A percentile compares a stretch with the other conserved stretches of the same genome.
These are phyloP conservation scores for Alentia gelatinosa DNA, from an alignment of 2,888 invertebrate genomes.

Conservation along the genomic window DNA sequence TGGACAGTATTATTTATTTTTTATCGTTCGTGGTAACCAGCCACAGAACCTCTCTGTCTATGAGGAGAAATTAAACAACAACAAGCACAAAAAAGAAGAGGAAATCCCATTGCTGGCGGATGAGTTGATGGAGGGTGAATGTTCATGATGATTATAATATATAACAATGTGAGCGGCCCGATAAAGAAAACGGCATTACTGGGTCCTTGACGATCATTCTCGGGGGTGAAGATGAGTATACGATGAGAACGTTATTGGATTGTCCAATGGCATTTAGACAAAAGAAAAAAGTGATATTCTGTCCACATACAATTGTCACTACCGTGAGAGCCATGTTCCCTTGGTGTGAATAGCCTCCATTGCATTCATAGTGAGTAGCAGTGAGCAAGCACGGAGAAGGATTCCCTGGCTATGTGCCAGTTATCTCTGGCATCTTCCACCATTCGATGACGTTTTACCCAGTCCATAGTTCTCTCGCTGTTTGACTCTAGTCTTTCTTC, in stretches of 20 bases:
- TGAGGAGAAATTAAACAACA: not conserved
- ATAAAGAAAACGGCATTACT: too few relatives aligned
- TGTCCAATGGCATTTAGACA: not conserved
- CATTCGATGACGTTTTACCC: too few relatives aligned
- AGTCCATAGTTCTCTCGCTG: too few relatives aligned
- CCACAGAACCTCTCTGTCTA: not conserved
- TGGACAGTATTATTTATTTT: not conserved
- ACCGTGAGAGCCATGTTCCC: too few relatives aligned
- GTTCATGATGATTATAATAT: not conserved
- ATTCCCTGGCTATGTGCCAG: too few relatives aligned
- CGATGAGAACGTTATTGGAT: not conserved
- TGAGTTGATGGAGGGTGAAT: not conserved
- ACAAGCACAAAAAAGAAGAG: not conserved
- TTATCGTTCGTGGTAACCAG: not conserved
- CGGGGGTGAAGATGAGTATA: not conserved
- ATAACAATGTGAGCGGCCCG: not conserved
- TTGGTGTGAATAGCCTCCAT: too few relatives aligned
- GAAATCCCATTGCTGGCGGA: not conserved
- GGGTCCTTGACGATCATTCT: not conserved
- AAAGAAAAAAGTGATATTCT: not conserved
- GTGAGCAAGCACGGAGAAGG: too few relatives aligned
- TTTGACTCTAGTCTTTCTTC: too few relatives aligned
- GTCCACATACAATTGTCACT: too few relatives aligned
- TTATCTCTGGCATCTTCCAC: too few relatives aligned
- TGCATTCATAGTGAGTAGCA: too few relatives aligned